Evolutionary conservation across 2,888 invertebrate species (phyloP).

Genomic region (Erebia palarica): DNA sequence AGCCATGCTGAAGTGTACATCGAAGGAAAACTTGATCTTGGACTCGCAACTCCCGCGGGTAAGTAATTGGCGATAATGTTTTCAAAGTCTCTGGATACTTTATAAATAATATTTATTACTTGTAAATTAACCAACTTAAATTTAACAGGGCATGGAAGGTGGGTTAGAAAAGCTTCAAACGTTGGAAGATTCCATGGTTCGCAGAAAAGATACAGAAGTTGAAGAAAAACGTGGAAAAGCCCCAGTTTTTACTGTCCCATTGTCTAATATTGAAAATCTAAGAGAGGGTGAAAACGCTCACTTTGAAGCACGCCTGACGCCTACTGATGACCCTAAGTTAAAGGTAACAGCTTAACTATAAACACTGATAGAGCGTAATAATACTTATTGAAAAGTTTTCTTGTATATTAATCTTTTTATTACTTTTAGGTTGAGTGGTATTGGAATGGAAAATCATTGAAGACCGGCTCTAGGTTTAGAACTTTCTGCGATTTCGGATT

Average conservation of each 20-base stretch:
- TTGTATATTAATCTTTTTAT: constrained; percentile 33
- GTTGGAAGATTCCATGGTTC: constrained; percentile 94
- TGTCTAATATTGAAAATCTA: constrained; percentile 92
- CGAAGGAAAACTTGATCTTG: constrained; percentile 94
- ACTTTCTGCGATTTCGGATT: constrained; percentile 99
- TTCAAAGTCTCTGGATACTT: background rate
- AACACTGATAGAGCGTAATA: background rate
- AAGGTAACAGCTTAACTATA: constrained; percentile 76
- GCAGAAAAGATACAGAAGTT: constrained; percentile 87
- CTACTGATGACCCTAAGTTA: constrained; percentile 94
- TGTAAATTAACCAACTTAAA: background rate
- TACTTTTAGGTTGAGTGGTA: constrained; percentile 92
- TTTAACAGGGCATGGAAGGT: constrained; percentile 92
- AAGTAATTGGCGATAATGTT: constrained; percentile 52
- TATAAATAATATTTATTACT: background rate
- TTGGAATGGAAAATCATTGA: constrained; percentile 95
- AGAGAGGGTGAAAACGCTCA: constrained; percentile 96
- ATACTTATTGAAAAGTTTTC: background rate
- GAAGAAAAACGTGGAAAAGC: constrained; percentile 92
- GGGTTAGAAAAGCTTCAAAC: constrained; percentile 96
- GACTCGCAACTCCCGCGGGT: constrained; percentile 96
- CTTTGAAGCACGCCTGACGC: constrained; percentile 94
- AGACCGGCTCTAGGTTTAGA: constrained; percentile 95
- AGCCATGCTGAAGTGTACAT: constrained; percentile 92
- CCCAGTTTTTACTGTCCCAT: constrained; percentile 94